Base-by-base conservation (phyloP, 2,113 vertebrate species). In the Poeciliopsis retropinna region DNA sequence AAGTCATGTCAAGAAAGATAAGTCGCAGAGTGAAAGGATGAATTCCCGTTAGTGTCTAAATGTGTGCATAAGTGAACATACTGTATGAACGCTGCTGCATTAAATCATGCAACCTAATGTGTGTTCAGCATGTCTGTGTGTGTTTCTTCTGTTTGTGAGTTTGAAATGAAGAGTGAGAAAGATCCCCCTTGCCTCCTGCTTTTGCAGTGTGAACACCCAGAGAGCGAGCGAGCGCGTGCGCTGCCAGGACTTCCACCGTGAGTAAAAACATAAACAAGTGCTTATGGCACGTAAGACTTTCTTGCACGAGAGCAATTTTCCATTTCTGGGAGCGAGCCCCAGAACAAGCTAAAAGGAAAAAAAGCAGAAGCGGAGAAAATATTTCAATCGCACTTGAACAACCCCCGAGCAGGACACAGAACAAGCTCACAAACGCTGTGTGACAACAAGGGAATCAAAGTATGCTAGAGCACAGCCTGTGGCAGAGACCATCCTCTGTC, bases 371-470 rank as follows among this genome's bases (percentile, higher is more conserved):
- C 29, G 64, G 68, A 67, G 22, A 72, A 15, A 74, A 71, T 29
- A 27, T 81, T 83, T 80, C 27, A 81, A 75, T 80, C 67, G 72
- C 61, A 9, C 64, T 77, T 89, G 72, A 85, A 79, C 75, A 80
- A 80, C 75, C 73, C 73, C 76, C 75, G 57, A 84, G 77, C 75
- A 67, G 67, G 29, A 67, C 60, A 67, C 67, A n/a, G 54, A 82
- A 72, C 65, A 79, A 73, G 76, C 72, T 80, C 60, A 32, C 66
- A 79, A 81, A 72, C n/a, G 51, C 39, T 37, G 80, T 65, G 67
- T 84, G 84, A 80, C 77, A 81, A 81, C 80, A 84, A 84, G 60
- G 81, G 54, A 81, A 75, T 75, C 63, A 64, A 76, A 77, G 68
- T 64, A 86, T 86, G 81, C 70, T 81, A 76, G 34, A 64, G 57